These are phyloP conservation scores for Eristalis arbustorum DNA, from an alignment of 2,888 invertebrate genomes.

Conservation along the genomic window DNA sequence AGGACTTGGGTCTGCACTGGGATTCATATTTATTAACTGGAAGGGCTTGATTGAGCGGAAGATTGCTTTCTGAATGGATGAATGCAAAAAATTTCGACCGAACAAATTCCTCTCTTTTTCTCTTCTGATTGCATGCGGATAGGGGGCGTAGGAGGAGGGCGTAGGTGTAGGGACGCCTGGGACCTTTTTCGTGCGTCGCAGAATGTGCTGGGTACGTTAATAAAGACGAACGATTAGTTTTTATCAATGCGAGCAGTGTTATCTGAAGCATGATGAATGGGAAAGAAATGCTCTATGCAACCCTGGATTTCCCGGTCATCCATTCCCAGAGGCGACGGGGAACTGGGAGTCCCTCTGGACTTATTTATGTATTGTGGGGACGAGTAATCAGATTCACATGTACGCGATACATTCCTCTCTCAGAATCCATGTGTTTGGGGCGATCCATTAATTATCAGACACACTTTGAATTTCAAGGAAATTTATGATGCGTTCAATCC, in stretches of 20 bases:
- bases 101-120: constrained; percentile 6
- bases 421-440: background rate
- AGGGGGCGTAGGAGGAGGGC: too few relatives aligned
- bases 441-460: constrained; percentile 58
- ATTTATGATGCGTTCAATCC: constrained; percentile 65
- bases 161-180: background rate
- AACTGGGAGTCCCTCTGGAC: constrained; percentile 1
- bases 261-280: constrained; percentile 56
- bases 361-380: constrained; percentile 44
- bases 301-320: constrained; percentile 20
- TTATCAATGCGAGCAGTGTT: constrained; percentile 50
- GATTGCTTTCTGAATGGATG: constrained; percentile 57
- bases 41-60: constrained; percentile 66
- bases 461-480: constrained; percentile 59
- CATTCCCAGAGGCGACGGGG: background rate
- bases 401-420: background rate
- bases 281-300: constrained; percentile 10
- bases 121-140: constrained; percentile 26
- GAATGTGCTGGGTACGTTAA: background rate
- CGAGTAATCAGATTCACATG: constrained; percentile 7
- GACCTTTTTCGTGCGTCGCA: background rate
- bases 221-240: constrained; percentile 62
- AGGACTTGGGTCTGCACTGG: background rate
- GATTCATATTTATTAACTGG: constrained; percentile 60
- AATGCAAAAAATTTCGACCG: constrained; percentile 42